Evolutionary conservation across 2,797 vertebrate species (phyloP), one percentile per base, ranked within the genome.

Genomic region (Echeneis naucrates): DNA sequence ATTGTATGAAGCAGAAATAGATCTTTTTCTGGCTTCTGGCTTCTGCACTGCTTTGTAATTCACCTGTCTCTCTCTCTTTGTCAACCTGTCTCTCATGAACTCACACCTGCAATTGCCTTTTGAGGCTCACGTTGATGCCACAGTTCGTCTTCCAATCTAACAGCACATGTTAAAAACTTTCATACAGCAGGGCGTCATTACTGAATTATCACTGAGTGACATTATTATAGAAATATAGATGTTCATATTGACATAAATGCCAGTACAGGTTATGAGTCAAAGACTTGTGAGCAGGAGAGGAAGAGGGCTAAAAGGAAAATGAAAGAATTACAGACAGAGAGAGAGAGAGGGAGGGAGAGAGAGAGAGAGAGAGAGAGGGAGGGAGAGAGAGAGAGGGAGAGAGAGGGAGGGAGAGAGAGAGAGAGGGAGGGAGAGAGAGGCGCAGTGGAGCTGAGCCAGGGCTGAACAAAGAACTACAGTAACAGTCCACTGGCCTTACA

Each of bases 381-480:
- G 45, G 38, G 77, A 63, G 60, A 62, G 65, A 64, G 75, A 30
- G 71, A 68, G 53, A 45, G 52, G n/a, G 19, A 13, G 8, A 9
- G 27, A 50, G 42, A 27, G 16, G 35, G 42, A 60, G 27, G 33
- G 40, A 76, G 47, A 68, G 53, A 45, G 52, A 70, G 59, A 62
- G 45, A 50, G 33, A 27, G 50, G 40, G 61, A 67, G 45, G 38
- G 77, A 63, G 60, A 62, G 65, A 64, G 75, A 30, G 71, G 54
- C 26, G 58, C 78, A 61, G 81, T 86, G 85, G 87, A 88, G 85
- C 83, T 16, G 72, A 89, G 86, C 89, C 85, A 90, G 84, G 21
- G 56, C 77, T 75, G 83, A 88, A 92, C 90, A 93, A 93, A 93
- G 90, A 92, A 76, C 91, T 93, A 92, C 90, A 93, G 91, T 92